Conservation (phyloP, 2,797 vertebrate genomes). For the Etheostoma nigrum region DNA sequence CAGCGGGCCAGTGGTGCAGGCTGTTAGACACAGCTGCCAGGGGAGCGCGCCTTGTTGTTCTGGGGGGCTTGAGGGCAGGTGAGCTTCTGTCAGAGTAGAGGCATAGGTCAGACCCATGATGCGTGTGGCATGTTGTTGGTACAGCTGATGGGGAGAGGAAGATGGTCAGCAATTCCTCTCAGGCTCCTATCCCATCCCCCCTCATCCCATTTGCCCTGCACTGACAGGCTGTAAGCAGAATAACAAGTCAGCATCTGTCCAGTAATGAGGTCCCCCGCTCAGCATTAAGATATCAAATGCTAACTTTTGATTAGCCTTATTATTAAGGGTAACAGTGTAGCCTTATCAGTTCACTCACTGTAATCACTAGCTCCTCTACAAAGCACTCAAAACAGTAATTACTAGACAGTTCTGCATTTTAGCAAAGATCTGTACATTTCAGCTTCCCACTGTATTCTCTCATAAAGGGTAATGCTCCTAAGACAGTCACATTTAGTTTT, state of each 20-base stretch:
- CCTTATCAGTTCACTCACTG: constrained; percentile 26
- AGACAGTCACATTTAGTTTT: neutral
- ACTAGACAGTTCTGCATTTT: neutral
- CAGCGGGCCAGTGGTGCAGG: constrained; percentile 44
- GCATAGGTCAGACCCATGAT: constrained; percentile 63
- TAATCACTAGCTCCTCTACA: constrained; percentile 22
- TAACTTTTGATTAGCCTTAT: constrained; percentile 37
- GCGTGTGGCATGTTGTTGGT: constrained; percentile 68
- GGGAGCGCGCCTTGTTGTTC: constrained; percentile 67
- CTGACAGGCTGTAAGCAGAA: constrained; percentile 70
- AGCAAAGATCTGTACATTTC: neutral
- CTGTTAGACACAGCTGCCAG: constrained; percentile 71
- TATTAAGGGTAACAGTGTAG: neutral
- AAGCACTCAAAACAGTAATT: constrained; percentile 14
- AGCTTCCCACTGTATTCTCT: neutral
- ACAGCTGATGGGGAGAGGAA: constrained; percentile 67
- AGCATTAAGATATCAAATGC: constrained; percentile 73
- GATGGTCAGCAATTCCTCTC: constrained; percentile 75
- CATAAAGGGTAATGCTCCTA: neutral
- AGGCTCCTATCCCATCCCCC: constrained; percentile 61
- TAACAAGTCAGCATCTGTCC: constrained; percentile 78
- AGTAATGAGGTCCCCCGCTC: constrained; percentile 64
- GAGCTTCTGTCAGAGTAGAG: constrained; percentile 71
- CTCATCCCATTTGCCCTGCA: constrained; percentile 76
- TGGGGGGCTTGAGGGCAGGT: constrained; percentile 70